Evolutionary conservation across 2,797 vertebrate species (phyloP).

Genomic region (Dallia pectoralis): DNA sequence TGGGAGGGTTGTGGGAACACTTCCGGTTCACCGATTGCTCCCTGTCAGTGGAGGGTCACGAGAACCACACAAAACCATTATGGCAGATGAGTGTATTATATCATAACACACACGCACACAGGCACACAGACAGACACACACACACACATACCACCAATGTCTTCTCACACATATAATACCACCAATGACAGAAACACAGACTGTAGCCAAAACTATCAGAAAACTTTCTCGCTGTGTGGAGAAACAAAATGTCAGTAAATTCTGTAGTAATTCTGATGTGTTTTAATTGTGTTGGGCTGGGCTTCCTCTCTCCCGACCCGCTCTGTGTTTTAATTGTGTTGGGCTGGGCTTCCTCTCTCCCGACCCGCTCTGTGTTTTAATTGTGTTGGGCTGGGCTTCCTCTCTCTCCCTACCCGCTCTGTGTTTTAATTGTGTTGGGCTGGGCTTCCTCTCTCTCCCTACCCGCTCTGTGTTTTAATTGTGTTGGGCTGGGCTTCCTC

Average conservation of each 20-base stretch:
- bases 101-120: slow-evolving; percentile 1
- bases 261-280: slow-evolving; percentile 64
- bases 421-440: too few species aligned
- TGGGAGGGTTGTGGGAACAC: slow-evolving; percentile 96
- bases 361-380: too few species aligned
- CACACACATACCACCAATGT: slow-evolving; percentile 6
- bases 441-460: too few species aligned
- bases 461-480: too few species aligned
- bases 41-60: slow-evolving; percentile 93
- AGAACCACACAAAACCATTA: slow-evolving; percentile 97
- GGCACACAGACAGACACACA: slow-evolving; percentile 10
- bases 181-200: slow-evolving; percentile 37
- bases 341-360: too few species aligned
- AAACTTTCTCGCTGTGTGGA: slow-evolving; percentile 56
- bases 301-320: too few species aligned
- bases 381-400: too few species aligned
- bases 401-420: too few species aligned
- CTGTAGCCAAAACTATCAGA: slow-evolving; percentile 44
- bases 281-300: slow-evolving; percentile 74
- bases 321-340: too few species aligned
- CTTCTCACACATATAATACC: slow-evolving; percentile 25
- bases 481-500: too few species aligned
- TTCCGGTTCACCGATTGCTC: slow-evolving; percentile 97
- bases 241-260: slow-evolving; percentile 53
- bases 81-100: slow-evolving; percentile 80